Evolutionary conservation across 64 coral and sea anemone genomes (phyloP).

Genomic region (Actinia equina): DNA sequence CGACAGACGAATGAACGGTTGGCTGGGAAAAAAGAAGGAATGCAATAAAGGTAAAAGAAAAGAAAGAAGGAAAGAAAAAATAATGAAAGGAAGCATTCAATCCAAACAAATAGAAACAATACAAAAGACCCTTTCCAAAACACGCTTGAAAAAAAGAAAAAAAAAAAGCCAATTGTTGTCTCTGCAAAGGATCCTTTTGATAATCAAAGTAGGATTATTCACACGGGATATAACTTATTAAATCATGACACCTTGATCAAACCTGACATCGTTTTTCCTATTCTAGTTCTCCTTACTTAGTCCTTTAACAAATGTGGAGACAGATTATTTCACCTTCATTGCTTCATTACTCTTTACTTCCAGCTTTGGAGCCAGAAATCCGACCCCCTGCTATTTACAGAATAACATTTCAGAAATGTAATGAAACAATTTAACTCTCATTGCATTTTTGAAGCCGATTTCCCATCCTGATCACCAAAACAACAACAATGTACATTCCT

Average conservation of each 20-base stretch:
- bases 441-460: constrained; percentile 9
- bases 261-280: neutral
- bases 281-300: neutral
- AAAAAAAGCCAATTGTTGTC: neutral
- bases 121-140: neutral
- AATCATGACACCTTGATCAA: neutral
- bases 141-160: neutral
- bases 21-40: too few species aligned
- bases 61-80: too few species aligned
- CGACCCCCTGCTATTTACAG: neutral
- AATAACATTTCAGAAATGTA: constrained; percentile 6
- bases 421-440: constrained; percentile 10
- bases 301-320: neutral
- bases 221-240: neutral
- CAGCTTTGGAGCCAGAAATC: neutral
- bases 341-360: neutral
- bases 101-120: too few species aligned
- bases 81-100: too few species aligned
- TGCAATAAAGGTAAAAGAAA: too few species aligned
- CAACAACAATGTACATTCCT: constrained; percentile 1
- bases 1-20: too few species aligned
- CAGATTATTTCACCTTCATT: constrained; percentile 13
- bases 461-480: neutral
- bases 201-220: neutral
- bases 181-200: neutral